A percentile compares a stretch with the other conserved stretches of the same genome.
phyloP scores from a whole-genome alignment of 2,797 vertebrate species.

The Apodemus agrarius region DNA sequence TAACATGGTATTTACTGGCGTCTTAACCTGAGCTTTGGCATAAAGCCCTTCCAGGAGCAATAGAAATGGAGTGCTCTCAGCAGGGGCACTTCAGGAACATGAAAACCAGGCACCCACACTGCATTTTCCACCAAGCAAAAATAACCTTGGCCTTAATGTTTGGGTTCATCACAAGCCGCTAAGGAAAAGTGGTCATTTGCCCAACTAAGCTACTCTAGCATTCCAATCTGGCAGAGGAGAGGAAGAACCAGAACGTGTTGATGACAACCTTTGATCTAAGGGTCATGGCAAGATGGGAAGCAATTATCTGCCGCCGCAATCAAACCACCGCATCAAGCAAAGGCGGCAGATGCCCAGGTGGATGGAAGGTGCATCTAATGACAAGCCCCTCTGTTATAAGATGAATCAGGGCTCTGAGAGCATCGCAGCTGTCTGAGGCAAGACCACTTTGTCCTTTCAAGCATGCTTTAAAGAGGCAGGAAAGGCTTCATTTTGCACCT shows the following conservation, averaged over 20 bases:
- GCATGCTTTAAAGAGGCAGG: conserved; percentile 63
- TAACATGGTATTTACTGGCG: neutral
- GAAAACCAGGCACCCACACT: neutral
- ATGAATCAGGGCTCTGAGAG: conserved; percentile 60
- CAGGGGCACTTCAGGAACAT: neutral
- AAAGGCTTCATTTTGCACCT: conserved; percentile 66
- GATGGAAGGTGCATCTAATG: conserved; percentile 63
- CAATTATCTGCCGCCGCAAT: conserved; percentile 81
- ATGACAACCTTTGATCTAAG: conserved; percentile 72
- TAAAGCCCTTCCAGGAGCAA: neutral
- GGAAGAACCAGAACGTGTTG: conserved; percentile 61
- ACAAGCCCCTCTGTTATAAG: conserved; percentile 67
- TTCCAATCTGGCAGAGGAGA: conserved; percentile 32
- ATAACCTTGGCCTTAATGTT: conserved; percentile 11
- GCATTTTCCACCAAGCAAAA: neutral
- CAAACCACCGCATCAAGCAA: conserved; percentile 70
- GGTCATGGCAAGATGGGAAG: conserved; percentile 68
- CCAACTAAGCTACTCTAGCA: conserved; percentile 30
- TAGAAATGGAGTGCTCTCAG: neutral
- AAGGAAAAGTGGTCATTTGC: conserved; percentile 36
- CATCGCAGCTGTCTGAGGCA: conserved; percentile 42
- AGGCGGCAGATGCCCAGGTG: conserved; percentile 65
- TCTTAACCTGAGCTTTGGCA: neutral
- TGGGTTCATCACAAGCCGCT: conserved; percentile 36
- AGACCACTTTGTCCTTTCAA: conserved; percentile 76